Evolutionary conservation across 2,888 invertebrate genomes (phyloP).

Genomic region (Hanleya hanleyi): DNA sequence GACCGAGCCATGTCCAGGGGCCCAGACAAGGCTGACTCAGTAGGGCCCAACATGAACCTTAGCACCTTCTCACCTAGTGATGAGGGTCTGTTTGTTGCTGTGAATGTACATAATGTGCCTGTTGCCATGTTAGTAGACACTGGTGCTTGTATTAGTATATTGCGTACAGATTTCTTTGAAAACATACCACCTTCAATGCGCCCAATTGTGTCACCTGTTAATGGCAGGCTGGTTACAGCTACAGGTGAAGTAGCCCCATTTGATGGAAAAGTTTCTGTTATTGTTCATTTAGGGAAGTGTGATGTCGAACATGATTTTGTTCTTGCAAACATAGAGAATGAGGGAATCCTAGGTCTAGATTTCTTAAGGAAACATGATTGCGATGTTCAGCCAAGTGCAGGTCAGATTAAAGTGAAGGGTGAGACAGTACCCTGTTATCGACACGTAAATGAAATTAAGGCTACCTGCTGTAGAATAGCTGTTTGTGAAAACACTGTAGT

Average conservation of each 20-base stretch:
- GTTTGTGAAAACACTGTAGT: too few species aligned
- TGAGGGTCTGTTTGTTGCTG: conserved; percentile 16
- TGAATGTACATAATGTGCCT: neutral
- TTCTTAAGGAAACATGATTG: neutral
- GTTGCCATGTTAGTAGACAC: conserved; percentile 21
- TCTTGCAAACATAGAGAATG: neutral
- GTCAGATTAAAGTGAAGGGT: neutral
- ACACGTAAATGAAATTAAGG: neutral
- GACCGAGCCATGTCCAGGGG: neutral
- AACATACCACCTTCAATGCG: neutral
- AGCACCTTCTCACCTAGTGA: neutral
- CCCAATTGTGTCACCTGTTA: neutral
- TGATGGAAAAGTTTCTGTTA: neutral
- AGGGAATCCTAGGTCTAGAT: neutral
- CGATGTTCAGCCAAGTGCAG: neutral
- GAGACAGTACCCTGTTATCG: neutral
- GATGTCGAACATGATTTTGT: neutral
- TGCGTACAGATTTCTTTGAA: conserved; percentile 1
- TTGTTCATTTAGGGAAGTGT: neutral
- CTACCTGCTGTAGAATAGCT: neutral
- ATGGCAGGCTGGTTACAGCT: neutral
- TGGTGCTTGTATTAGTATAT: conserved; percentile 15
- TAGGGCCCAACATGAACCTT: neutral
- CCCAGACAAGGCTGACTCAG: conserved; percentile 15
- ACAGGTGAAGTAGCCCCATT: neutral